Evolutionary conservation across 2,888 invertebrate genomes (phyloP).

Genomic region (Horisme vitalbata): DNA sequence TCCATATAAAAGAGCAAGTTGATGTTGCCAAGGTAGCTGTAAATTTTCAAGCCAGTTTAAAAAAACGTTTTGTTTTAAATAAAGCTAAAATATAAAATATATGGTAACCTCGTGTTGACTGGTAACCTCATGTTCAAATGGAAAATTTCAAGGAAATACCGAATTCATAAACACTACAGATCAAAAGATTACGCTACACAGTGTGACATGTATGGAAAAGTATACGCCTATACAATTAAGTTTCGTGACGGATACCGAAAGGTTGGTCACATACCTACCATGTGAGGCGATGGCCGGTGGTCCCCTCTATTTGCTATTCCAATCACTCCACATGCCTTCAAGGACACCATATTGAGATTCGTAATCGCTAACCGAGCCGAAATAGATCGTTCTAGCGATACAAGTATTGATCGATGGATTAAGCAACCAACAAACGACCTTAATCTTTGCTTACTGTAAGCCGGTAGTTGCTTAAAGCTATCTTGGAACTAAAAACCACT

Average conservation of each 20-base stretch:
- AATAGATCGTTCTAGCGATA: slow-evolving; percentile 71
- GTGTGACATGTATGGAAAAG: slow-evolving; percentile 19
- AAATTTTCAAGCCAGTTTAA: too few relatives aligned
- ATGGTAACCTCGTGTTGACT: too few relatives aligned
- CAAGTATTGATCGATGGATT: slow-evolving; percentile 59
- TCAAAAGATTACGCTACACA: slow-evolving; percentile 19
- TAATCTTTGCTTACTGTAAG: too few relatives aligned
- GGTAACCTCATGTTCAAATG: too few relatives aligned
- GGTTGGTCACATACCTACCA: slow-evolving; percentile 34
- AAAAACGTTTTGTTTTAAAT: too few relatives aligned
- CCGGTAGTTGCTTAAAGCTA: too few relatives aligned
- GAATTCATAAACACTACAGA: slow-evolving; percentile 5
- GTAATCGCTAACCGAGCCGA: slow-evolving; percentile 63
- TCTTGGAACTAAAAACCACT: too few relatives aligned
- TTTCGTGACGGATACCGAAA: slow-evolving; percentile 40
- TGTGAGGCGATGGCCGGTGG: slow-evolving; percentile 62
- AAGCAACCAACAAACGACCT: slow-evolving; percentile 10
- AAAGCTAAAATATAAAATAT: too few relatives aligned
- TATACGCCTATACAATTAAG: slow-evolving; percentile 39
- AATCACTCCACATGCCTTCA: slow-evolving; percentile 62
- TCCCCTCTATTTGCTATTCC: slow-evolving; percentile 69
- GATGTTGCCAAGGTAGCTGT: too few relatives aligned
- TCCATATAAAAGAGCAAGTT: too few relatives aligned
- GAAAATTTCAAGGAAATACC: too few relatives aligned
- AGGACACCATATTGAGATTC: slow-evolving; percentile 76